phyloP scores from a whole-genome alignment of 2,797 vertebrate species.

The Furcifer pardalis region DNA sequence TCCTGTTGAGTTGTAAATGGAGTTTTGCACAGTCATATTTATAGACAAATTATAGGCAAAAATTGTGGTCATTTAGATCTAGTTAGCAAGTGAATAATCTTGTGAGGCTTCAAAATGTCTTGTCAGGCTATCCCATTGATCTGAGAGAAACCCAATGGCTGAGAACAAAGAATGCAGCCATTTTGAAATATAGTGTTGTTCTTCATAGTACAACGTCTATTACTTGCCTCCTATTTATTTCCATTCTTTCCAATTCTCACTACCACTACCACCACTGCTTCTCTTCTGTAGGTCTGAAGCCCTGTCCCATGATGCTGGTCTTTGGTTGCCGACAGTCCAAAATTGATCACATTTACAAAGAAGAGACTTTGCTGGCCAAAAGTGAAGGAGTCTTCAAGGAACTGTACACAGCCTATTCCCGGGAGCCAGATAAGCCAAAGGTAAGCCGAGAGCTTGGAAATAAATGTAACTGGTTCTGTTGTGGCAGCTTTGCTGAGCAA shows the following conservation, averaged over 20 bases:
- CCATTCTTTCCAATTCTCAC: background rate
- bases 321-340: constrained; percentile 96
- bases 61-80: background rate
- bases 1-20: no score
- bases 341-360: constrained; percentile 96
- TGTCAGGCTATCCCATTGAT: background rate
- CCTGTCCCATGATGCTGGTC: constrained; percentile 92
- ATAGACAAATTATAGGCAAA: no score
- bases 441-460: constrained; percentile 66
- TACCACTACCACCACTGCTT: fast-evolving
- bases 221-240: background rate
- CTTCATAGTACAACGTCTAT: background rate
- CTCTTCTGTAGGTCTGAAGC: constrained; percentile 81
- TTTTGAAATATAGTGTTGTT: no score
- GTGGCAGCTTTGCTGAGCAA: no score
- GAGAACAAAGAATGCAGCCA: no score
- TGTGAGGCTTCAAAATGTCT: no score
- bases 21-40: no score
- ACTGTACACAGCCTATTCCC: constrained; percentile 93
- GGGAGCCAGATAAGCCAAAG: constrained; percentile 98
- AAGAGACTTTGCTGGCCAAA: constrained; percentile 92
- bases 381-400: constrained; percentile 93
- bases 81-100: no score
- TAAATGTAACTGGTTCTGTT: background rate
- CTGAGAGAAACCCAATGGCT: background rate